phyloP scores from a whole-genome alignment of 2,113 vertebrate genomes.

The Synodontis membranacea region DNA sequence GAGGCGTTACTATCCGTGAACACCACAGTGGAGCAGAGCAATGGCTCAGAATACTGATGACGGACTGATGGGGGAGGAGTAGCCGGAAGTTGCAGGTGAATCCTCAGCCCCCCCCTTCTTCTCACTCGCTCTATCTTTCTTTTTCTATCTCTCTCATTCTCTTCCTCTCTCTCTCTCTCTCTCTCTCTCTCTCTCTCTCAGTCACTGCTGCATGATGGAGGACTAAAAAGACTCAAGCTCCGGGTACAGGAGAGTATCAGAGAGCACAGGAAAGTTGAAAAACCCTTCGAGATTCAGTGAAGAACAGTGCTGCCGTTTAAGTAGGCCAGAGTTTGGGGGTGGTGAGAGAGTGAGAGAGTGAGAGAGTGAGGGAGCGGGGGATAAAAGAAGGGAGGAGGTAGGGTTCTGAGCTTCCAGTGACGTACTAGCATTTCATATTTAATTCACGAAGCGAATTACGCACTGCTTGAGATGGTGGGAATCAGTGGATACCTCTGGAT shows the following conservation, averaged over 20 bases:
- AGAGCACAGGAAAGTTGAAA: slow-evolving; percentile 24
- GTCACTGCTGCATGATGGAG: slow-evolving; percentile 36
- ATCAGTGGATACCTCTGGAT: slow-evolving; percentile 49
- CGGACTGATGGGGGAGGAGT: slow-evolving; percentile 44
- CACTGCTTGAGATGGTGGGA: slow-evolving; percentile 56
- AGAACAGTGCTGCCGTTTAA: slow-evolving; percentile 16
- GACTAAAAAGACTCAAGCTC: not conserved
- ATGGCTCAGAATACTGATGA: slow-evolving; percentile 70
- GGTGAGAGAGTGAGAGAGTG: slow-evolving; percentile 41
- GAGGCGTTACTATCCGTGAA: slow-evolving; percentile 42
- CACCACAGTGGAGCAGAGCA: slow-evolving; percentile 35
- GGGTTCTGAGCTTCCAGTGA: slow-evolving; percentile 66
- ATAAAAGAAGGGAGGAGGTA: slow-evolving; percentile 35
- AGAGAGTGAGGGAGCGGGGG: slow-evolving; percentile 51
- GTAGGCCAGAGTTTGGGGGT: slow-evolving; percentile 55
- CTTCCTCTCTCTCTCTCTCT: too few relatives aligned
- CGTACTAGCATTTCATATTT: slow-evolving; percentile 68
- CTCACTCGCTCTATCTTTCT: slow-evolving; percentile 29
- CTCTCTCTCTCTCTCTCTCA: slow-evolving; percentile 22
- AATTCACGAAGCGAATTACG: slow-evolving; percentile 68
- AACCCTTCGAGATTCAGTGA: not conserved
- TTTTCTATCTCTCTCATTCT: not conserved
- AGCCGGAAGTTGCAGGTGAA: slow-evolving; percentile 66
- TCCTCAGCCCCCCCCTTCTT: slow-evolving; percentile 52
- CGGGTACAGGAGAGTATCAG: slow-evolving; percentile 21